Evolutionary conservation across 30 jellyfish, hydroid and myxozoan species (phyloP).

Genomic region (Chrysaora quinquecirrha): DNA sequence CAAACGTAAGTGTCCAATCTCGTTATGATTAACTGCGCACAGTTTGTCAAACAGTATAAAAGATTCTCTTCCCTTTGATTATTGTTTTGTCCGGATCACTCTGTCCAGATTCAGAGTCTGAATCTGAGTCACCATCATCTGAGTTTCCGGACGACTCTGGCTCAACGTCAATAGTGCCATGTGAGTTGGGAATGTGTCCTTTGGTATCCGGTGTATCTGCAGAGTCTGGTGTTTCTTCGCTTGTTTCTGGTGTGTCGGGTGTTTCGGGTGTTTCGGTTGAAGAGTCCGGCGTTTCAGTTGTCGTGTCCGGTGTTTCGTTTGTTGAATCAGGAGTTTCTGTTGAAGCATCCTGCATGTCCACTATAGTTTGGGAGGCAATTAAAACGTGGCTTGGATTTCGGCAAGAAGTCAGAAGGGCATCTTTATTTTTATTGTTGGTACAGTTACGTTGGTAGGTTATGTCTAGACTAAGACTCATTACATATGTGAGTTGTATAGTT

Average conservation of each 20-base stretch:
- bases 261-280: constrained; percentile 64
- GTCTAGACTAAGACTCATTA: too few species aligned
- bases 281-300: constrained; percentile 64
- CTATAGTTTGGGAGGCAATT: constrained; percentile 1
- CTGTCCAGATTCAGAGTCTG: constrained; percentile 33
- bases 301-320: constrained; percentile 20
- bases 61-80: constrained; percentile 41
- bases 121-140: constrained; percentile 31
- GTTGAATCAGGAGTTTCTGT: constrained; percentile 56
- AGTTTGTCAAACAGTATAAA: background rate
- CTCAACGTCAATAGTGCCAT: constrained; percentile 2
- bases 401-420: too few species aligned
- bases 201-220: constrained; percentile 75
- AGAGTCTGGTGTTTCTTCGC: constrained; percentile 29
- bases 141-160: background rate
- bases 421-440: too few species aligned
- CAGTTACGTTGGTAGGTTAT: too few species aligned
- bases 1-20: too few species aligned
- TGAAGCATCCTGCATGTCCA: background rate
- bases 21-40: too few species aligned
- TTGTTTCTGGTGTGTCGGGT: constrained; percentile 45
- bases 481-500: too few species aligned
- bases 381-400: too few species aligned
- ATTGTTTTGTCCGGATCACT: constrained; percentile 56
- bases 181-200: constrained; percentile 62